A percentile compares a stretch with the other conserved stretches of the same genome.
Conservation (phyloP, 2,888 invertebrate genomes). For the Apotomis betuletana region DNA sequence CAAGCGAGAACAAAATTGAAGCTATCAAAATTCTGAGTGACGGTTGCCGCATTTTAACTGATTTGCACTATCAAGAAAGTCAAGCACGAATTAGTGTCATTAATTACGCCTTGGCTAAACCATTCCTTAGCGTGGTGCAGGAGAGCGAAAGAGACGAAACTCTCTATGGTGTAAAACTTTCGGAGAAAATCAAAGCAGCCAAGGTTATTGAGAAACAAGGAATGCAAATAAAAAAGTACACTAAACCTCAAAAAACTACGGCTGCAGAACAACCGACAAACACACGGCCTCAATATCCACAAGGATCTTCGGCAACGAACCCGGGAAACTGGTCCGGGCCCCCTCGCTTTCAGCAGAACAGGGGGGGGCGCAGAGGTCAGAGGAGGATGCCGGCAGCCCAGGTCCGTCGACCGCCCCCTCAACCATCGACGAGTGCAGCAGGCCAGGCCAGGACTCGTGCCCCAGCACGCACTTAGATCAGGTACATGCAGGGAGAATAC, state of each 20-base stretch:
- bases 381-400: not conserved
- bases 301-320: not conserved
- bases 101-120: conserved; percentile 3
- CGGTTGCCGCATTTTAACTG: not conserved
- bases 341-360: not conserved
- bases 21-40: not conserved
- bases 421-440: not conserved
- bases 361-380: conserved; percentile 1
- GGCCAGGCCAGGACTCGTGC: not conserved
- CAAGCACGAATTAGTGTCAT: conserved; percentile 5
- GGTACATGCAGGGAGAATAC: not conserved
- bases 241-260: too few relatives aligned
- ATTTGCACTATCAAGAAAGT: not conserved
- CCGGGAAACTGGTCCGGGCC: conserved; percentile 2
- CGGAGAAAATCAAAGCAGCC: too few relatives aligned
- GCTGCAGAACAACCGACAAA: not conserved
- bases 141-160: too few relatives aligned
- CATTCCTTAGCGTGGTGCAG: not conserved
- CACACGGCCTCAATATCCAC: not conserved
- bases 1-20: conserved; percentile 4
- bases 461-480: not conserved
- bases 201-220: too few relatives aligned
- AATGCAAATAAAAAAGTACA: too few relatives aligned
- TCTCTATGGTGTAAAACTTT: too few relatives aligned
- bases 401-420: not conserved